Conservation (phyloP, 2,888 invertebrate species). For the Zygaena filipendulae region DNA sequence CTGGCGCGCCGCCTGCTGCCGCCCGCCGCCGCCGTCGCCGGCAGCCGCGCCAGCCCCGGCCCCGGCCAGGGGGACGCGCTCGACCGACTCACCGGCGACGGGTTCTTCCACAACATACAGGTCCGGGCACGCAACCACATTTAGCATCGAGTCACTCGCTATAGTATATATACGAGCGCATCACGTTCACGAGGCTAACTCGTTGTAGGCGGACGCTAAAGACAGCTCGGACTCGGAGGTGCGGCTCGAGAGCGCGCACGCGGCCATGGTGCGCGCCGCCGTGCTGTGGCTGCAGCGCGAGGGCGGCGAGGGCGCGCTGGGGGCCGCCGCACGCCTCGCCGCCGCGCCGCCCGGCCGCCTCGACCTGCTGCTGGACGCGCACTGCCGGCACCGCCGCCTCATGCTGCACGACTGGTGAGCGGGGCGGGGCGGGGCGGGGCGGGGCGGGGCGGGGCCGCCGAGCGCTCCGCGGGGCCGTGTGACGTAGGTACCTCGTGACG, state of each 20-base stretch:
- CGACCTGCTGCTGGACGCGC: slow-evolving; percentile 33
- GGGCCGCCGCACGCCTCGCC: slow-evolving; percentile 7
- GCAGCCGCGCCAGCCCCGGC: no score
- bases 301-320: slow-evolving; percentile 4
- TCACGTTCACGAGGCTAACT: no score
- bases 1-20: no score
- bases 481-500: background rate
- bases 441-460: slow-evolving; percentile 24
- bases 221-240: slow-evolving; percentile 1
- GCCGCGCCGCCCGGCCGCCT: slow-evolving; percentile 13
- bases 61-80: no score
- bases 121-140: no score
- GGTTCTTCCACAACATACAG: slow-evolving; percentile 36
- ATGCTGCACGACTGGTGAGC: slow-evolving; percentile 54
- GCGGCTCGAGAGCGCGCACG: slow-evolving; percentile 4
- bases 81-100: slow-evolving; percentile 31
- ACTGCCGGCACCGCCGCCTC: slow-evolving; percentile 34
- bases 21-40: no score
- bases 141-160: no score
- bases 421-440: slow-evolving; percentile 23
- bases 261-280: slow-evolving; percentile 26
- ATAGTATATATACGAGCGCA: no score
- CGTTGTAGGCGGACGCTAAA: no score
- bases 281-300: slow-evolving; percentile 16
- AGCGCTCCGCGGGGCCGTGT: slow-evolving; percentile 15